Evolutionary conservation across 2,113 vertebrate species (phyloP).

Genomic region (Tauraco erythrolophus): DNA sequence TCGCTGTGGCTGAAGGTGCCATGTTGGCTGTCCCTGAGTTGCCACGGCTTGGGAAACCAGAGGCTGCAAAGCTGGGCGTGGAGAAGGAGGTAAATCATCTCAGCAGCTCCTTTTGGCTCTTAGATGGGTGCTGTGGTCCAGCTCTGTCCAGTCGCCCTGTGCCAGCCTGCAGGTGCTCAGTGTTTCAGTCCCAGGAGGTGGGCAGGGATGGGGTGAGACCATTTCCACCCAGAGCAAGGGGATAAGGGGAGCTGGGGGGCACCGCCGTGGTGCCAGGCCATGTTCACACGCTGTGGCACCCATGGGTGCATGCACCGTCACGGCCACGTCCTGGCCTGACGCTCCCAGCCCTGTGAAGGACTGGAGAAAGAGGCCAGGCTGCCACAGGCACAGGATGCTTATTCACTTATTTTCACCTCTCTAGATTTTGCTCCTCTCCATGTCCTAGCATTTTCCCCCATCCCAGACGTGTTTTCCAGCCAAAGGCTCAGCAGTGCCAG

Average conservation of each 20-base stretch:
- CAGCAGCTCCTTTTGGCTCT: not conserved
- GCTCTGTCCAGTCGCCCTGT: not conserved
- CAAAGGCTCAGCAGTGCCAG: not conserved
- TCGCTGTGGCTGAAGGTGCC: not conserved
- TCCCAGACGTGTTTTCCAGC: not conserved
- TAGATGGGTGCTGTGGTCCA: not conserved
- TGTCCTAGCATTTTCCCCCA: not conserved
- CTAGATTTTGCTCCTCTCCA: not conserved
- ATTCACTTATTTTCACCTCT: not conserved
- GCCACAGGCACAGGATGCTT: accelerated
- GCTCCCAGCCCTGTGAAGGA: not conserved
- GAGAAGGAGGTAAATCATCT: not conserved
- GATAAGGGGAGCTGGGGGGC: too few relatives aligned
- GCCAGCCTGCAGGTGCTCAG: not conserved
- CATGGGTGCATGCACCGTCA: accelerated
- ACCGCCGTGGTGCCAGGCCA: not conserved
- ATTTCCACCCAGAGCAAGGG: not conserved
- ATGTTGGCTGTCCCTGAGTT: not conserved
- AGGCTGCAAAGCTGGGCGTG: not conserved
- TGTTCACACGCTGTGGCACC: accelerated
- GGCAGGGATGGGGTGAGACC: not conserved
- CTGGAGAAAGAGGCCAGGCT: not conserved
- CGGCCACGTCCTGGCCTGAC: accelerated
- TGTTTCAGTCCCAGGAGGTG: not conserved
- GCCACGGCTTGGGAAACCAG: not conserved